Percentiles rank a stretch among this genome's conserved stretches.
These are phyloP conservation scores for Synanthedon andrenaeformis DNA, from an alignment of 2,888 invertebrate genomes.

Conservation along the genomic window DNA sequence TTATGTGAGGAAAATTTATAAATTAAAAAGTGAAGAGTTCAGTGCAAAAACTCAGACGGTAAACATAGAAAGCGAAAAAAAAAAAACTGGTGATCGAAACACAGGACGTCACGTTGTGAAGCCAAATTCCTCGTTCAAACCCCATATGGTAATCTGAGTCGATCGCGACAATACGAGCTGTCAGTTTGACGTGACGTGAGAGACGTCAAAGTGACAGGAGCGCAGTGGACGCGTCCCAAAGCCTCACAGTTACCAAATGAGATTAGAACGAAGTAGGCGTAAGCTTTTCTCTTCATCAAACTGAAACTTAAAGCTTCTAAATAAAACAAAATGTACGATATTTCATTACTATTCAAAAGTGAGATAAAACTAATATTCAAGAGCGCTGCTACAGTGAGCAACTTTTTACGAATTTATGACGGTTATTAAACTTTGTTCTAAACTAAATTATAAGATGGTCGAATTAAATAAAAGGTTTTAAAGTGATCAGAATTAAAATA, in stretches of 20 bases:
- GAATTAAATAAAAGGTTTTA: too few species aligned
- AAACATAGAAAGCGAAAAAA: slow-evolving; percentile 11
- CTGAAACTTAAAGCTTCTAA: background rate
- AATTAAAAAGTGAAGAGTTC: too few species aligned
- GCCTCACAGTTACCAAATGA: slow-evolving; percentile 99
- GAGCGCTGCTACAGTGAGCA: too few species aligned
- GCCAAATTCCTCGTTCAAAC: slow-evolving; percentile 74
- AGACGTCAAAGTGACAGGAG: slow-evolving; percentile 20
- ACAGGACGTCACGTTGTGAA: slow-evolving; percentile 66
- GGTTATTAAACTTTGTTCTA: too few species aligned
- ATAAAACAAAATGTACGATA: background rate
- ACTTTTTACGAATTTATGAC: too few species aligned
- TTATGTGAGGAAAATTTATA: too few species aligned
- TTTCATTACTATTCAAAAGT: background rate
- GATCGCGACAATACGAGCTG: slow-evolving; percentile 25
- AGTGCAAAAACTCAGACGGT: background rate
- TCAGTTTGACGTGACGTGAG: slow-evolving; percentile 10
- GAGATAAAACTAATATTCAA: background rate
- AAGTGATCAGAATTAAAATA: too few species aligned
- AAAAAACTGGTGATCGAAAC: slow-evolving; percentile 39
- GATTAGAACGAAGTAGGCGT: slow-evolving; percentile 83
- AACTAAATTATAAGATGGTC: too few species aligned
- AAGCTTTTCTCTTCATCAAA: slow-evolving; percentile 29
- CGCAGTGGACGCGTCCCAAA: slow-evolving; percentile 37
- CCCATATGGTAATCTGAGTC: slow-evolving; percentile 90